A percentile compares a stretch with the other conserved stretches of the same genome.
These are phyloP conservation scores for Desmophyllum pertusum DNA, from an alignment of 92 coral and sea anemone genomes.

Conservation along the genomic window DNA sequence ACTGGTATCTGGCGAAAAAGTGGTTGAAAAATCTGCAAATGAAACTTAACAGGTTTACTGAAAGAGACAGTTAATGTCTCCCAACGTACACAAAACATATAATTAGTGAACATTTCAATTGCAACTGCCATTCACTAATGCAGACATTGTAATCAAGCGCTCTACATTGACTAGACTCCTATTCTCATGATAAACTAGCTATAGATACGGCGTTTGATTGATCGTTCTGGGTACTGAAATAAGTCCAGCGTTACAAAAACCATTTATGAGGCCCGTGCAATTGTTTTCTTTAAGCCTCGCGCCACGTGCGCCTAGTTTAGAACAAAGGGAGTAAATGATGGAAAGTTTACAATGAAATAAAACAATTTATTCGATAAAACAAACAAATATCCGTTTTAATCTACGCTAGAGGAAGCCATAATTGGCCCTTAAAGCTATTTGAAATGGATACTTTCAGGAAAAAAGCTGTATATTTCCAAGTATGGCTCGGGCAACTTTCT, in stretches of 20 bases:
- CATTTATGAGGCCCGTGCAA: constrained; percentile 32
- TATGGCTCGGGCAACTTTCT: background rate
- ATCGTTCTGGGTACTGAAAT: constrained; percentile 9
- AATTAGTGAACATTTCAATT: background rate
- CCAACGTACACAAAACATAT: background rate
- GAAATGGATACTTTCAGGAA: background rate
- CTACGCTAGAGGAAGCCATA: background rate
- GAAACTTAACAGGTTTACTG: background rate
- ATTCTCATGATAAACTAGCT: background rate
- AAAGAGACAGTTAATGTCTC: background rate
- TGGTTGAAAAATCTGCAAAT: background rate
- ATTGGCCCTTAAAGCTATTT: background rate
- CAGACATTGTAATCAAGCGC: background rate
- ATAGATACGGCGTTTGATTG: constrained; percentile 8
- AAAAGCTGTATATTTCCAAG: background rate
- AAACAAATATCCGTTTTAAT: constrained; percentile 21
- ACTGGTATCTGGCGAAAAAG: background rate
- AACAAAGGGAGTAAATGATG: constrained; percentile 28
- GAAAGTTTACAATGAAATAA: constrained; percentile 31
- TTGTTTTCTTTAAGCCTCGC: constrained; percentile 15
- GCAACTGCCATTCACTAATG: background rate
- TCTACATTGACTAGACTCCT: background rate
- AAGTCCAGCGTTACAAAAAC: constrained; percentile 8
- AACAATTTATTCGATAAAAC: constrained; percentile 25
- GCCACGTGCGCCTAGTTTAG: constrained; percentile 40